These are phyloP conservation scores for Spialia ferax DNA, from an alignment of 2,888 invertebrate species.

Conservation along the genomic window DNA sequence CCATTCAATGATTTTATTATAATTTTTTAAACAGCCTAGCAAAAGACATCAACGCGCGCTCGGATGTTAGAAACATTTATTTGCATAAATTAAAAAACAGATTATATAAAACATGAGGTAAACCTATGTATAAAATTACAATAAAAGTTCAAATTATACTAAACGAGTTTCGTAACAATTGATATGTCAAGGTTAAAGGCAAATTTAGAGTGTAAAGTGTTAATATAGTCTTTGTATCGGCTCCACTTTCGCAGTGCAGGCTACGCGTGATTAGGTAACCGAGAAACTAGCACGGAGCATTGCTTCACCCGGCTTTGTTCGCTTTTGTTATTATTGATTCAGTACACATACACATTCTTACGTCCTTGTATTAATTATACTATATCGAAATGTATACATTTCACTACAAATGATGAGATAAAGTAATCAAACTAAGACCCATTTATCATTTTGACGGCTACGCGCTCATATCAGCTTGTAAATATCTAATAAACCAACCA, in stretches of 20 bases:
- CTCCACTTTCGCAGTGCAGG: conserved; percentile 55
- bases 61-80: neutral
- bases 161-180: conserved; percentile 17
- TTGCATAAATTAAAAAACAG: conserved; percentile 13
- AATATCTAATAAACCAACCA: neutral
- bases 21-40: conserved; percentile 13
- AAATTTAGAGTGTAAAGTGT: conserved; percentile 36
- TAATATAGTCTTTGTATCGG: conserved; percentile 38
- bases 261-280: conserved; percentile 70
- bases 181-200: conserved; percentile 44
- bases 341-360: conserved; percentile 12
- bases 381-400: neutral
- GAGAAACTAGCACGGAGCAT: conserved; percentile 68
- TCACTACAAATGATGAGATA: too few species aligned
- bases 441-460: conserved; percentile 18
- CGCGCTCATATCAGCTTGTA: neutral
- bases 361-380: conserved; percentile 10
- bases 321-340: conserved; percentile 35
- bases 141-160: conserved; percentile 8
- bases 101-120: conserved; percentile 28
- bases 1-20: neutral
- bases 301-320: conserved; percentile 60
- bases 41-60: conserved; percentile 55
- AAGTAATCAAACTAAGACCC: neutral
- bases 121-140: conserved; percentile 17